phyloP scores from a whole-genome alignment of 2,113 vertebrate species.

The Phyllostomus discolor region DNA sequence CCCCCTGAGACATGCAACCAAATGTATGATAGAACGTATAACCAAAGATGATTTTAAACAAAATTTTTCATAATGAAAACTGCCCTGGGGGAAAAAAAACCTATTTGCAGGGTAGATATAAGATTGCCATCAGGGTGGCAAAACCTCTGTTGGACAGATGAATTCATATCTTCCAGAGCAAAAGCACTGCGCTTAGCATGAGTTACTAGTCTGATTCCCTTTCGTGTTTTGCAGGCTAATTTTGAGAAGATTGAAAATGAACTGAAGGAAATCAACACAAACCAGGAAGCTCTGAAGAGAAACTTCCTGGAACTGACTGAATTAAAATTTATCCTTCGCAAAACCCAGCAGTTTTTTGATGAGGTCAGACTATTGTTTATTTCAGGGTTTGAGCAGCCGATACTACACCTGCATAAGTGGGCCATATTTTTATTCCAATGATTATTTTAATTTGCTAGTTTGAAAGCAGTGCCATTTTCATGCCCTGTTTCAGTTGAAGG shows the following conservation, averaged over 20 bases:
- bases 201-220: background rate
- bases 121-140: background rate
- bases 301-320: slow-evolving; percentile 98
- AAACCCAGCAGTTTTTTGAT: slow-evolving; percentile 99
- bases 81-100: background rate
- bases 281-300: slow-evolving; percentile 98
- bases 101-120: background rate
- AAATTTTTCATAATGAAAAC: background rate
- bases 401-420: slow-evolving; percentile 45
- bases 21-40: background rate
- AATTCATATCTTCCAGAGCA: background rate
- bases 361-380: slow-evolving; percentile 89
- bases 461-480: slow-evolving; percentile 63
- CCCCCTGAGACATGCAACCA: background rate
- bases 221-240: slow-evolving; percentile 86
- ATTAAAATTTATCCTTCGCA: slow-evolving; percentile 97
- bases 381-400: slow-evolving; percentile 56
- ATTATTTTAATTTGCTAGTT: slow-evolving; percentile 75
- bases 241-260: slow-evolving; percentile 99
- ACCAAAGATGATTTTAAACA: background rate
- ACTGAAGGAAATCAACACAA: slow-evolving; percentile 98
- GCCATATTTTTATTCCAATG: slow-evolving; percentile 70
- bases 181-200: background rate
- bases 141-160: background rate
- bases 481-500: slow-evolving; percentile 67